Percentiles rank a stretch among this genome's conserved stretches.
Evolutionary conservation across 1,140 invertebrate species (phyloP).

Genomic region (Conus ventricosus): DNA sequence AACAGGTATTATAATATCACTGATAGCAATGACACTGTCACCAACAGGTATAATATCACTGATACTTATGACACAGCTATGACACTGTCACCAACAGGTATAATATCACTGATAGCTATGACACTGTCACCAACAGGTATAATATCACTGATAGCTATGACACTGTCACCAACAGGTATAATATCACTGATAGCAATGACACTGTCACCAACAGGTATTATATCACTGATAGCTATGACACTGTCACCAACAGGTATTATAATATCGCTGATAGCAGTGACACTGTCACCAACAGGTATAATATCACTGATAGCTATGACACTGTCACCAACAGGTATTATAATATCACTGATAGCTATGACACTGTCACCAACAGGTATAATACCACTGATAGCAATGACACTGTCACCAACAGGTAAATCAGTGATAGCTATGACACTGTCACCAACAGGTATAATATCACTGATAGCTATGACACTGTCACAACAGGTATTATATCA

Average conservation of each 20-base stretch:
- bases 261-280: too few relatives aligned
- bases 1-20: background rate
- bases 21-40: background rate
- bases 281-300: too few relatives aligned
- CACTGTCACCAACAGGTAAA: background rate
- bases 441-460: background rate
- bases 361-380: too few relatives aligned
- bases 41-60: background rate
- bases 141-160: too few relatives aligned
- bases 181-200: background rate
- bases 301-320: background rate
- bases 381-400: background rate
- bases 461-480: background rate
- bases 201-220: background rate
- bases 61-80: too few relatives aligned
- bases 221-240: too few relatives aligned
- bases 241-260: too few relatives aligned
- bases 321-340: background rate
- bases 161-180: too few relatives aligned
- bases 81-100: too few relatives aligned
- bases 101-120: too few relatives aligned
- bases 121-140: too few relatives aligned
- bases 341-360: too few relatives aligned
- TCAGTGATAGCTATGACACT: background rate
- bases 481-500: background rate